Conservation (phyloP, 2,797 vertebrate genomes). For the Aphelocoma californica region DNA sequence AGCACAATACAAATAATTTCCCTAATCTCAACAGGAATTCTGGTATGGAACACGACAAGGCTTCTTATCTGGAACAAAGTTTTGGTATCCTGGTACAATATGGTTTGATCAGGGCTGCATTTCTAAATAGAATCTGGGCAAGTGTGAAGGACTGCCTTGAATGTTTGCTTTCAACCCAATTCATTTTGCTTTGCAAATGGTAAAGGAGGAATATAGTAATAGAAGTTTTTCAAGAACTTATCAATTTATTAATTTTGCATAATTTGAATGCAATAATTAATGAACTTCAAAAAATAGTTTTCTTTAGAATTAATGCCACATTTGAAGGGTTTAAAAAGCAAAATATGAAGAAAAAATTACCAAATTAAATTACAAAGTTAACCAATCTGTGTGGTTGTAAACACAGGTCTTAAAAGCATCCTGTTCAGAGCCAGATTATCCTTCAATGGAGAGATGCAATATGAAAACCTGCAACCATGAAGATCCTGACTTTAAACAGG, state of each 20-base stretch:
- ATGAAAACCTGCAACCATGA: neutral
- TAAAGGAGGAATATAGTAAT: neutral
- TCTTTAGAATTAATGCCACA: neutral
- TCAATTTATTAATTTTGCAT: neutral
- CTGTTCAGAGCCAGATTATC: neutral
- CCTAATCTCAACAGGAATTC: neutral
- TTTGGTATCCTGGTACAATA: neutral
- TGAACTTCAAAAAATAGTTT: neutral
- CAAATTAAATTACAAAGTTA: neutral
- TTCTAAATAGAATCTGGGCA: neutral
- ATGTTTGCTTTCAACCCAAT: neutral
- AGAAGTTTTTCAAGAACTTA: neutral
- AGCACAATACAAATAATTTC: neutral
- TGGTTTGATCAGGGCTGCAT: neutral
- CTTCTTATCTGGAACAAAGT: neutral
- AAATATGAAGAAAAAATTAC: neutral
- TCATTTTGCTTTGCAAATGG: neutral
- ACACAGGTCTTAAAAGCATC: conserved; percentile 49
- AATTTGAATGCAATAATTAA: neutral
- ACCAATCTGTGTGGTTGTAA: neutral
- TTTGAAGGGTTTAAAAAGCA: neutral
- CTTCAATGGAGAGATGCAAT: neutral
- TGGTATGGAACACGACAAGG: neutral
- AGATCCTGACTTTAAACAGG: conserved; percentile 38
- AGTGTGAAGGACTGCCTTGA: neutral